Base-by-base conservation (phyloP, 2,888 invertebrate genomes). In the Leptarthrus brevirostris region DNA sequence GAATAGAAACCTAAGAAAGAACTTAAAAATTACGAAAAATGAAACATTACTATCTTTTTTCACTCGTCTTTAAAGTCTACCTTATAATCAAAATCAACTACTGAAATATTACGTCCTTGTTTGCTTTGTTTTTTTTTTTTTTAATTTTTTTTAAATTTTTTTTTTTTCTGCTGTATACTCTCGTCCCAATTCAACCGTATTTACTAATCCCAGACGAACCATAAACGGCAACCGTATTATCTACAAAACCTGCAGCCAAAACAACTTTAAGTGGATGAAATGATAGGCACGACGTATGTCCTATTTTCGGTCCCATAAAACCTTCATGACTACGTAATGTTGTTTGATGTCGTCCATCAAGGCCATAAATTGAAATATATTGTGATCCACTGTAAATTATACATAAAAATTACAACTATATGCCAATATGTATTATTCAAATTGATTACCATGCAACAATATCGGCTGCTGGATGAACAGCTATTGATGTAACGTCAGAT, bases 271-370 rank as follows among this genome's bases (percentile, higher is more conserved):
- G 90, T 40, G 96, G 94, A 85, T 98, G 97, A 87, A 96, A 97
- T 78, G 92, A 91, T 80, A 97, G 87, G 82, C 95, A 95, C 79
- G 92, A 92, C 75, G 96, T 93, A 53, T 95, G 92, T 16, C 94
- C 95, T 79, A 95, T 93, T 82, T 94, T 89, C 79, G 94, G 91
- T 75, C 91, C 91, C 89, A 94, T 93, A 86, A 97, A 96, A 72
- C 97, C 96, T 82, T 97, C 96, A 84, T 96, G 94, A 84, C 92
- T 92, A 82, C 93, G 93, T 82, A 97, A 92, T 2, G 91, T 90
- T 84, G 93, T 94, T 74, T 95, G 87, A 53, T 87, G 85, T 20
- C 87, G 86, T 53, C 96, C 96, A 77, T 89, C 88, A 79, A 91
- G 87, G 80, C 91, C 91, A 86, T 91, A 93, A 72, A 94, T 88